Base-by-base conservation (phyloP, 1,140 invertebrate genomes). In the Bradysia coprophila region DNA sequence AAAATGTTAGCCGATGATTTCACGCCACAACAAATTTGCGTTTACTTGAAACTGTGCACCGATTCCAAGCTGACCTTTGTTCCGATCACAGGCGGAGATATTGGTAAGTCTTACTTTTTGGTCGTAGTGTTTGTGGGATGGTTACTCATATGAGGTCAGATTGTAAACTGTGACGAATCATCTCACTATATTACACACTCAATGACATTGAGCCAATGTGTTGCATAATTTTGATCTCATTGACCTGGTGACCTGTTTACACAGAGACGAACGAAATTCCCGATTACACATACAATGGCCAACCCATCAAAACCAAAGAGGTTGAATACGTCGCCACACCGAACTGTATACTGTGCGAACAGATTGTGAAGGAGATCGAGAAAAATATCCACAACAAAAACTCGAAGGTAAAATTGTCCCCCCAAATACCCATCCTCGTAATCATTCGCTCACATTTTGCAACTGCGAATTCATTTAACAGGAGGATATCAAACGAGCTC, bases 1-100 rank as follows among this genome's bases (percentile, higher is more conserved):
- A 78, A 87, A 44, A 76, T 83, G 72, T 51, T 89, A 2, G 51
- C 86, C 2, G 75, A 76, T 36, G 75, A 89, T 50, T 68, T 87
- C 40, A 72, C 75, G 47, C 73, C 83, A 2, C 69, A 84, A 48
- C 77, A 88, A 65, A 70, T 88, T 39, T 91, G 85, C 46, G 70
- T 72, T 8, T 78, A 71, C 47, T 53, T 88, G 4, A 77, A 83
- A 53, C 62, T 86, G 2, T 86, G 83, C 13, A 28, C 6, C 13
- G 24, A 8, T 28, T 28, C 24, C 6, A 28, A 28, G 6, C 6
- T 6, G 13, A 13, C 13, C 24, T 28, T 8, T 28, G 24, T 28
- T 28, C 6, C 6, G 6, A 28, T 28, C 13, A 13, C 6, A 8
- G 24, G 24, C 13, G 24, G 24, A 13, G 24, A 28, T 28, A 28